phyloP scores from a whole-genome alignment of 2,113 vertebrate genomes.

The Vombatus ursinus region DNA sequence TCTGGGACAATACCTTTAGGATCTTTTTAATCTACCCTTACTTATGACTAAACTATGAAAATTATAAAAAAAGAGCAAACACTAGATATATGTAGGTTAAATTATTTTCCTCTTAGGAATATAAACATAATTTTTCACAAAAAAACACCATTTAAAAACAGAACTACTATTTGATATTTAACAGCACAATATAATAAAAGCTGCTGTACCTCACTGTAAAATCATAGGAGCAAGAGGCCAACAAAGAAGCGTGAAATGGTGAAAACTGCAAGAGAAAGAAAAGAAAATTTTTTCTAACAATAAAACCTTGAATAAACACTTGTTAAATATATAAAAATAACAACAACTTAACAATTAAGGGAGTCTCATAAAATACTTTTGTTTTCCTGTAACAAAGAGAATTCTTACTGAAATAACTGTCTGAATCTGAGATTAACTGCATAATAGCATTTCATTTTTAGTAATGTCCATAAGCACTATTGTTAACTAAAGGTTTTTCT shows the following conservation, averaged over 20 bases:
- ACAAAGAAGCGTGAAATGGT: constrained; percentile 88
- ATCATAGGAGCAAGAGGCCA: constrained; percentile 98
- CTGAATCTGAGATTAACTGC: constrained; percentile 38
- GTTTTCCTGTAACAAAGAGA: constrained; percentile 32
- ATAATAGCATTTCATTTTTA: constrained; percentile 44
- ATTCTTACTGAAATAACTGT: constrained; percentile 9
- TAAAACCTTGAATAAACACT: constrained; percentile 1
- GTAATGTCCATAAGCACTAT: background rate
- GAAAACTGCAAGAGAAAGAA: constrained; percentile 90
- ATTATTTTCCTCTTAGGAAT: constrained; percentile 47
- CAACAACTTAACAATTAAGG: constrained; percentile 41
- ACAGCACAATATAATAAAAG: constrained; percentile 58
- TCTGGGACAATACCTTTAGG: background rate
- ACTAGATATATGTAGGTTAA: constrained; percentile 17
- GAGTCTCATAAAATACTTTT: background rate
- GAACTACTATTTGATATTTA: constrained; percentile 26
- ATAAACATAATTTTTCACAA: constrained; percentile 51
- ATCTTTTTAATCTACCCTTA: background rate
- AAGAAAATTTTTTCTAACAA: constrained; percentile 37
- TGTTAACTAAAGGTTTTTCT: constrained; percentile 58
- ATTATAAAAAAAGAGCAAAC: constrained; percentile 53
- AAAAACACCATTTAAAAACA: constrained; percentile 7
- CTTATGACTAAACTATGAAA: constrained; percentile 47
- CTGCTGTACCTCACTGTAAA: constrained; percentile 94
- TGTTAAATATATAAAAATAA: background rate